Evolutionary conservation across 2,888 invertebrate genomes (phyloP).

Genomic region (Clunio marinus): DNA sequence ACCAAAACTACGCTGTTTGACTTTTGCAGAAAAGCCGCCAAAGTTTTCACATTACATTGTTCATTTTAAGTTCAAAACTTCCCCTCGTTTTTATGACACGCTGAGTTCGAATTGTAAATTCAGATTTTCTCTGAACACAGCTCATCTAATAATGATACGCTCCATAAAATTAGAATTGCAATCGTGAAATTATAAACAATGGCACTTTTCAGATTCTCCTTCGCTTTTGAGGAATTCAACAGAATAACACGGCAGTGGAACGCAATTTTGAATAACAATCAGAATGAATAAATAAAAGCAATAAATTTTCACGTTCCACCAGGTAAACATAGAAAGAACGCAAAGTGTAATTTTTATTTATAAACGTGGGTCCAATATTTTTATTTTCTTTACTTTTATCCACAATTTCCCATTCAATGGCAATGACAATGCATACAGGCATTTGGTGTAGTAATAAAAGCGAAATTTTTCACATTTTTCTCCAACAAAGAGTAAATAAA

Average conservation of each 20-base stretch:
- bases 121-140: too few relatives aligned
- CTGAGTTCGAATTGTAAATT: too few relatives aligned
- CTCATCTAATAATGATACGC: background rate
- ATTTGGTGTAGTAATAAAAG: slow-evolving; percentile 4
- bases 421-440: background rate
- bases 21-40: too few relatives aligned
- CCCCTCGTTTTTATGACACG: too few relatives aligned
- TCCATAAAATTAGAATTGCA: background rate
- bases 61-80: too few relatives aligned
- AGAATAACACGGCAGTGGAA: background rate
- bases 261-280: background rate
- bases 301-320: slow-evolving; percentile 17
- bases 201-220: too few relatives aligned
- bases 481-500: background rate
- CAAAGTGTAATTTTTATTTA: too few relatives aligned
- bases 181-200: slow-evolving; percentile 5
- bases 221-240: too few relatives aligned
- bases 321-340: background rate
- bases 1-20: too few relatives aligned
- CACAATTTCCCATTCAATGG: too few relatives aligned
- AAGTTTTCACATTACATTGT: too few relatives aligned
- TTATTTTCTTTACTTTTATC: too few relatives aligned
- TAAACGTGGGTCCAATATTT: background rate
- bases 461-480: background rate
- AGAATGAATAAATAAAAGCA: slow-evolving; percentile 26